Percentiles rank a stretch among this genome's conserved stretches.
These are phyloP conservation scores for Atherinomorus stipes DNA, from an alignment of 2,113 vertebrate genomes.

Conservation along the genomic window DNA sequence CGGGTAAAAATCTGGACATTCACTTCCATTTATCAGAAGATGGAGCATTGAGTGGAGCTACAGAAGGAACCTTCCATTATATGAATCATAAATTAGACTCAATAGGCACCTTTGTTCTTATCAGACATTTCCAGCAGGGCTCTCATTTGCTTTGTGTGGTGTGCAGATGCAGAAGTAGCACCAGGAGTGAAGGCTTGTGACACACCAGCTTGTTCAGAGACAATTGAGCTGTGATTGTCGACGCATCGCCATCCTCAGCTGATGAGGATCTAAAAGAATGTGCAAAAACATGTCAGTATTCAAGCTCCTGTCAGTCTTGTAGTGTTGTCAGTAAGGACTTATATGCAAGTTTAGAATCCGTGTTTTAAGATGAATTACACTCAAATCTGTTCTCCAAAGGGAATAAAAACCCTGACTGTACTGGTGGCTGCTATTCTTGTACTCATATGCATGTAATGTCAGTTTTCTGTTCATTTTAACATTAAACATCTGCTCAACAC, in stretches of 20 bases:
- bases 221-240: slow-evolving; percentile 12
- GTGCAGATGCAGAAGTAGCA: neutral
- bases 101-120: slow-evolving; percentile 45
- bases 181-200: slow-evolving; percentile 1
- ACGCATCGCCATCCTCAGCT: neutral
- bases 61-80: slow-evolving; percentile 17
- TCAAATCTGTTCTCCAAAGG: neutral
- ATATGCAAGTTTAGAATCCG: neutral
- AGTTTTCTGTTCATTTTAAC: neutral
- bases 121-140: slow-evolving; percentile 30
- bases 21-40: slow-evolving; percentile 23
- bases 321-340: neutral
- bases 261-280: slow-evolving; percentile 23
- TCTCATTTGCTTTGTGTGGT: slow-evolving; percentile 29
- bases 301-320: slow-evolving; percentile 22
- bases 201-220: neutral
- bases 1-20: slow-evolving; percentile 8
- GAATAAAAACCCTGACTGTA: neutral
- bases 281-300: slow-evolving; percentile 12
- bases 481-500: neutral
- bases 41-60: neutral
- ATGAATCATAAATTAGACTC: slow-evolving; percentile 15
- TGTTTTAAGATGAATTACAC: slow-evolving; percentile 3
- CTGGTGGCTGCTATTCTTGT: neutral
- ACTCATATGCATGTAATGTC: neutral